These are phyloP conservation scores for Tholera decimalis DNA, from an alignment of 2,888 invertebrate genomes.

Conservation along the genomic window DNA sequence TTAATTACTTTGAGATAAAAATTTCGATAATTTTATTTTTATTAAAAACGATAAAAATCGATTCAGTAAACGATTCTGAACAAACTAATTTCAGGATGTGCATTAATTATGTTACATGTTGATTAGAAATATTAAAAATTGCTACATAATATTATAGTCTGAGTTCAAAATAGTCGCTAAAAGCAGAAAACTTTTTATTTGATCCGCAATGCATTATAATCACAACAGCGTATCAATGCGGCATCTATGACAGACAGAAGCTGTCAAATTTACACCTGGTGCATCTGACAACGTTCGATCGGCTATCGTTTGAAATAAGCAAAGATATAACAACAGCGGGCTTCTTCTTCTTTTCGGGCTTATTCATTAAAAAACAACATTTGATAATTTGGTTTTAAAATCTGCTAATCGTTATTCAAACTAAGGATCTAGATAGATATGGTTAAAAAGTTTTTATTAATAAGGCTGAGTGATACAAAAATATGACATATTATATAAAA, in stretches of 20 bases:
- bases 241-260: conserved; percentile 67
- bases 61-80: no score
- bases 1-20: no score
- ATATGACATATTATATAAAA: neutral
- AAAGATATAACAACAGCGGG: conserved; percentile 36
- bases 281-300: conserved; percentile 66
- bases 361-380: no score
- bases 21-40: no score
- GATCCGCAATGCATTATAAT: conserved; percentile 58
- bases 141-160: neutral
- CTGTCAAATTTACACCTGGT: conserved; percentile 76
- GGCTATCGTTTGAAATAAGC: conserved; percentile 47
- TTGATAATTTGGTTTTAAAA: no score
- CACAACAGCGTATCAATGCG: conserved; percentile 58
- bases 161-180: neutral
- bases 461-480: no score
- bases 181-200: conserved; percentile 45
- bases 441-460: neutral
- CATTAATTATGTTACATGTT: no score
- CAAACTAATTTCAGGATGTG: no score
- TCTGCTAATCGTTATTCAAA: no score
- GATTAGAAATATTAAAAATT: neutral
- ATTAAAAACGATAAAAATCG: no score
- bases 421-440: no score
- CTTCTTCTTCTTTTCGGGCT: no score